Conservation (phyloP, 2,888 invertebrate genomes). For the Belgica antarctica region DNA sequence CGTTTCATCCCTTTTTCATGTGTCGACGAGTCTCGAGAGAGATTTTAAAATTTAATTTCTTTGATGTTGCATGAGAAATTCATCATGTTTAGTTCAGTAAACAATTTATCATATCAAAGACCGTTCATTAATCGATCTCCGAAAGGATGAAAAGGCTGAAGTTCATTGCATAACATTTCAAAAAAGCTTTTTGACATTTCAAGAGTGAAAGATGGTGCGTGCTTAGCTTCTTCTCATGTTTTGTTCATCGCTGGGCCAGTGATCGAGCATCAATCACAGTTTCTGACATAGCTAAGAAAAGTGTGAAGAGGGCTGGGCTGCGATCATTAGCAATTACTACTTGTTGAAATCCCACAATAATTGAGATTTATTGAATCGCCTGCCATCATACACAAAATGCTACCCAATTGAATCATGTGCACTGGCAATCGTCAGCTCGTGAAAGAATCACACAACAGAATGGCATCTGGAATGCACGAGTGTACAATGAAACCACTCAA, state of each 20-base stretch:
- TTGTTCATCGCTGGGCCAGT: background rate
- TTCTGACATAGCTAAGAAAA: conserved; percentile 20
- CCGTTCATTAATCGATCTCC: background rate
- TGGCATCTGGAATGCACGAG: conserved; percentile 16
- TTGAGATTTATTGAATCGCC: conserved; percentile 41
- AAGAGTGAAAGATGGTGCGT: conserved; percentile 15
- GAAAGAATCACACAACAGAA: background rate
- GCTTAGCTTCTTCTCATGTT: conserved; percentile 24
- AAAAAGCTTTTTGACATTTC: background rate
- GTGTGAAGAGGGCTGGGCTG: conserved; percentile 16
- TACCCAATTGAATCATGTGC: conserved; percentile 25
- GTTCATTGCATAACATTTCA: conserved; percentile 4
- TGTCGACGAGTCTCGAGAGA: too few relatives aligned
- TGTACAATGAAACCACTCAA: background rate
- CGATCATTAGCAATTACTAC: conserved; percentile 37
- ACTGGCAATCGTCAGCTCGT: background rate
- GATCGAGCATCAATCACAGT: conserved; percentile 18
- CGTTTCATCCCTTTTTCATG: background rate
- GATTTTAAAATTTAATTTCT: background rate
- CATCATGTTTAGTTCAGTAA: too few relatives aligned
- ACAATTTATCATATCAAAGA: background rate
- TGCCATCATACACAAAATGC: background rate
- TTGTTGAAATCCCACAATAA: conserved; percentile 38
- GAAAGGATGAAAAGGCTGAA: conserved; percentile 9
- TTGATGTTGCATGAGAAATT: background rate